Evolutionary conservation across 2,797 vertebrate genomes (phyloP).

Genomic region (Rhinichthys osculus): DNA sequence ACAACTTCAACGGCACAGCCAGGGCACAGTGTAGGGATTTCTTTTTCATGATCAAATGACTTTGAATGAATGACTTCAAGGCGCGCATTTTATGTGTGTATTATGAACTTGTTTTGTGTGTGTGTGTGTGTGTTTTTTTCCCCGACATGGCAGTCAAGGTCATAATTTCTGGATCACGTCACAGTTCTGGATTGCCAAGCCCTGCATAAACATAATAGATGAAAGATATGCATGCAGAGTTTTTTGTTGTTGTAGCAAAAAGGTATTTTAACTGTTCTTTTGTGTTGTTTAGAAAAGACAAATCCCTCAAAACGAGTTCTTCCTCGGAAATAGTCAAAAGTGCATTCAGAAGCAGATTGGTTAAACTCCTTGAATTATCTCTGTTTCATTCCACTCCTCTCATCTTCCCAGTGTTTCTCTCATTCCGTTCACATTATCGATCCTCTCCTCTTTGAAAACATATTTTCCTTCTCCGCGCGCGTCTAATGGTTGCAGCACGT

Average conservation of each 20-base stretch:
- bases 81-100: no score
- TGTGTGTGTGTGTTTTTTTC: no score
- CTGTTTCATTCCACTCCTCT: neutral
- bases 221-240: neutral
- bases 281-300: neutral
- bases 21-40: neutral
- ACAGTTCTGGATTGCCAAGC: neutral
- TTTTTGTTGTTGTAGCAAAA: neutral
- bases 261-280: neutral
- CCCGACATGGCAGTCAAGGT: neutral
- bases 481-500: slow-evolving; percentile 40
- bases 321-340: neutral
- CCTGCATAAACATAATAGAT: neutral
- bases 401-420: neutral
- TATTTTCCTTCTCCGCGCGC: slow-evolving; percentile 20
- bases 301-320: neutral
- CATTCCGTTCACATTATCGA: slow-evolving; percentile 30
- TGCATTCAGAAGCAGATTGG: neutral
- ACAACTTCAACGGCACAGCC: neutral
- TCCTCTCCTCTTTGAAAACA: slow-evolving; percentile 40
- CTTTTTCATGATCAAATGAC: neutral
- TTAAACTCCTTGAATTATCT: neutral
- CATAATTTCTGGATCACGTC: neutral
- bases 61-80: neutral
- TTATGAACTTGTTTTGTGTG: no score